A percentile compares a stretch with the other conserved stretches of the same genome.
Conservation (phyloP, 53 echinoderm and acorn worm genomes). For the Luidia sarsii region DNA sequence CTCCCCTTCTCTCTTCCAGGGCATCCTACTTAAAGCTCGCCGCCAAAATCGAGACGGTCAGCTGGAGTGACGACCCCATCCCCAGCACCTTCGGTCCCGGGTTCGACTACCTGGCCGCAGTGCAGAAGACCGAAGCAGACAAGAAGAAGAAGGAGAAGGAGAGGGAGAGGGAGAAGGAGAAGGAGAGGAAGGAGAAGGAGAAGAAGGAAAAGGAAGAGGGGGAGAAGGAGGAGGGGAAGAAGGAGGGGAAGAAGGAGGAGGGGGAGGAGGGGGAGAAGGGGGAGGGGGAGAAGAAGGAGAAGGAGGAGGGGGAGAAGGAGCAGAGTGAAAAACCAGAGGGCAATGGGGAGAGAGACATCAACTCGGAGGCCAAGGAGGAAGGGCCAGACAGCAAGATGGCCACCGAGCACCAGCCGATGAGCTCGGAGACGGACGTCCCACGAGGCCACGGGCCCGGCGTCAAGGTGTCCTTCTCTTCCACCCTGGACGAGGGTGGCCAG, state of each 20-base stretch:
- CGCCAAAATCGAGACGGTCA: slow-evolving; percentile 68
- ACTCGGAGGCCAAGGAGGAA: neutral
- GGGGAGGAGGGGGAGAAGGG: neutral
- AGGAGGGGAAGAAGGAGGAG: neutral
- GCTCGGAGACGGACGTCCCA: slow-evolving; percentile 7
- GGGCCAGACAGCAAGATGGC: neutral
- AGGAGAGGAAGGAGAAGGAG: neutral
- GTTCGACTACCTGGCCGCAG: slow-evolving; percentile 75
- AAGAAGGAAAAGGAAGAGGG: slow-evolving; percentile 4
- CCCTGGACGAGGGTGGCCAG: neutral
- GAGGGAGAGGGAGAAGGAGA: slow-evolving; percentile 10
- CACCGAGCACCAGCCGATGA: too few species aligned
- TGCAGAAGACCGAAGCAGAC: slow-evolving; percentile 65
- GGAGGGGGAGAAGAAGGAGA: too few species aligned
- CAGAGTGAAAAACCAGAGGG: neutral
- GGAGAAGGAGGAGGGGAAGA: neutral
- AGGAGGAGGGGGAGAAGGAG: slow-evolving; percentile 6
- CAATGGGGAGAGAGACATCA: neutral
- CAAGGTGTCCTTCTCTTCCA: slow-evolving; percentile 26
- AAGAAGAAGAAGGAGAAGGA: slow-evolving; percentile 63
- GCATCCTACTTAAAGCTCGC: slow-evolving; percentile 66
- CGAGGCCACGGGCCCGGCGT: slow-evolving; percentile 7
- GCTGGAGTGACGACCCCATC: slow-evolving; percentile 92
- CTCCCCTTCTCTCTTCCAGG: slow-evolving; percentile 50
- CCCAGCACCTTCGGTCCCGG: slow-evolving; percentile 93